Base-by-base conservation (phyloP, 2,113 vertebrate genomes). In the Globicephala melas region DNA sequence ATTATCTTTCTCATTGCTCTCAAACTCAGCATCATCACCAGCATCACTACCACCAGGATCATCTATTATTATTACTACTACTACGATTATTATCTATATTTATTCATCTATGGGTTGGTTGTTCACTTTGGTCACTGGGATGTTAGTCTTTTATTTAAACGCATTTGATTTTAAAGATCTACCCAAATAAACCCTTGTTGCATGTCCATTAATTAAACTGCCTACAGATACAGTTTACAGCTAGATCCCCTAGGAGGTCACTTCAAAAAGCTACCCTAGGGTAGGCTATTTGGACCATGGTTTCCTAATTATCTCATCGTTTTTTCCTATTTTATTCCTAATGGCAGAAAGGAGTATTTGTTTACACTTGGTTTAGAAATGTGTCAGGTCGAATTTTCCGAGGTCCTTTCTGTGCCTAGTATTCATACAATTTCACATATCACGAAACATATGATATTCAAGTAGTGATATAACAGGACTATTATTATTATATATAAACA, bases 11-110 rank as follows among this genome's bases (percentile, higher is more conserved):
- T 55, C 44, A 53, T 14, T 5, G 26, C 9, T 17, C 53, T 53
- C 53, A 17, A 0, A 0, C 53, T 53, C 53, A 17, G 53, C 15
- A 53, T 17, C 53, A 73, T 14, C 41, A 17, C 2, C 25, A 26
- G 0, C 58, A 25, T 2, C 53, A 53, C 53, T 18, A 53, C 53
- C 44, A 65, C 50, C 74, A 55, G 13, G 0, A 23, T 36, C 53
- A 58, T 9, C 70, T 3, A 6, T 0, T 14, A 41, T 14, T 9
- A 50, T 0, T 53, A 53, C 53, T 18, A 18, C 53, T 53, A 17
- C 53, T 53, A 53, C 15, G 15, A 17, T 18, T 53, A 53, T 17
- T 53, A 53, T 53, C 18, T 41, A 3, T 8, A 53, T 21, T 14
- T 15, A 38, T 11, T 71, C 31, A 73, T 15, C 31, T 14, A 11